Conservation (phyloP, 2,113 vertebrate species). For the Cryptomyrus ogoouensis region DNA sequence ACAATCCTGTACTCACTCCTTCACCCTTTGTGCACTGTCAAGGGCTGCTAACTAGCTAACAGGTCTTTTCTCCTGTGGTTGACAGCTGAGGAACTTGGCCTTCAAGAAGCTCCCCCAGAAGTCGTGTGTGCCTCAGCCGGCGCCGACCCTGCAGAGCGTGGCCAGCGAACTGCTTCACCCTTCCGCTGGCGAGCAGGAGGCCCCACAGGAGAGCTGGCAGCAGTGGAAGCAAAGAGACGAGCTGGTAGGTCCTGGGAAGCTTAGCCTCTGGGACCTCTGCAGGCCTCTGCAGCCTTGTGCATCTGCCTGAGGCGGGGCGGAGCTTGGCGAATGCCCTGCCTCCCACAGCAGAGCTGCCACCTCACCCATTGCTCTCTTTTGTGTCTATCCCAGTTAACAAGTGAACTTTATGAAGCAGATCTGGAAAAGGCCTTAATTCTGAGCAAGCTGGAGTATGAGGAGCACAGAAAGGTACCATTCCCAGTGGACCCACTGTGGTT, state of each 20-base stretch:
- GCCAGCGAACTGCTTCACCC: slow-evolving; percentile 66
- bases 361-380: not conserved
- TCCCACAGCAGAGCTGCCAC: not conserved
- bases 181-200: slow-evolving; percentile 42
- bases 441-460: slow-evolving; percentile 85
- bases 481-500: not conserved
- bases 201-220: slow-evolving; percentile 75
- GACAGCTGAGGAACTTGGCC: slow-evolving; percentile 82
- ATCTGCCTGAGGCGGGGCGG: not conserved
- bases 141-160: slow-evolving; percentile 53
- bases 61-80: not conserved
- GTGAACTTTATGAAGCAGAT: slow-evolving; percentile 90
- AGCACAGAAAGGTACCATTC: slow-evolving; percentile 73
- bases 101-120: slow-evolving; percentile 93
- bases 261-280: not conserved
- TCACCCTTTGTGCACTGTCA: not conserved
- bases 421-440: slow-evolving; percentile 89
- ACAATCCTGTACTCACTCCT: not conserved
- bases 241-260: slow-evolving; percentile 61
- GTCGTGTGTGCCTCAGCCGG: slow-evolving; percentile 52
- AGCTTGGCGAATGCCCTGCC: not conserved
- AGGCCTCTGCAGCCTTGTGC: not conserved
- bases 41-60: not conserved
- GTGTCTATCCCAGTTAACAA: slow-evolving; percentile 68
- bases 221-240: slow-evolving; percentile 88